phyloP scores from a whole-genome alignment of 2,888 invertebrate genomes.

The Entomobrya proxima region DNA sequence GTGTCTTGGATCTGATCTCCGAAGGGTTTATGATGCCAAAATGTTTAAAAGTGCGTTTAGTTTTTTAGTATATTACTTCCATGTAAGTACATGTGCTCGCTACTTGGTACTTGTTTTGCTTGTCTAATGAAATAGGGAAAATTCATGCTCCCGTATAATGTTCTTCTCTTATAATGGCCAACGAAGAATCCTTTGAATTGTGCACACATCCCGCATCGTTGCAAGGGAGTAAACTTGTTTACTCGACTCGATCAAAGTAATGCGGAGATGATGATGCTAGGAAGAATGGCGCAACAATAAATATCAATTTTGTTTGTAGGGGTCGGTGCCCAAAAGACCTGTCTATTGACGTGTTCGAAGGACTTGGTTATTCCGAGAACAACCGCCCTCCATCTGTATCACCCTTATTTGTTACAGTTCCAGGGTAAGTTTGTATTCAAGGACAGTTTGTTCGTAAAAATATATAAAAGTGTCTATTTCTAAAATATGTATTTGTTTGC shows the following conservation, averaged over 20 bases:
- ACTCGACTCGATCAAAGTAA: background rate
- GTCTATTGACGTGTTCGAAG: conserved; percentile 67
- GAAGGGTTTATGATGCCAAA: background rate
- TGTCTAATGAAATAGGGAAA: no score
- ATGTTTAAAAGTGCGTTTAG: background rate
- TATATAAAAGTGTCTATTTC: background rate
- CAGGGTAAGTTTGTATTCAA: conserved; percentile 69
- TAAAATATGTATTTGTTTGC: background rate
- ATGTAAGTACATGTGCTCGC: no score
- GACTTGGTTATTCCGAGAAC: conserved; percentile 69
- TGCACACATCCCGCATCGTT: background rate
- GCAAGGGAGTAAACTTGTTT: background rate
- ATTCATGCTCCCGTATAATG: no score
- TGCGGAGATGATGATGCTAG: background rate
- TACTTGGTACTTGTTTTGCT: no score
- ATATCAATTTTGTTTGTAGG: conserved; percentile 63
- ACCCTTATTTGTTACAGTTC: conserved; percentile 72
- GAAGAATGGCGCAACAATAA: conserved; percentile 20
- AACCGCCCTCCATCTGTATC: conserved; percentile 69
- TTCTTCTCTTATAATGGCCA: no score
- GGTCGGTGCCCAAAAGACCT: conserved; percentile 72
- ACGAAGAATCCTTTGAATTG: background rate
- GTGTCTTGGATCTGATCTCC: background rate
- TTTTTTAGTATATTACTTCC: no score
- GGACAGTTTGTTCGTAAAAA: background rate